Evolutionary conservation across 2,888 invertebrate genomes (phyloP).

Genomic region (Nasonovia ribisnigri): DNA sequence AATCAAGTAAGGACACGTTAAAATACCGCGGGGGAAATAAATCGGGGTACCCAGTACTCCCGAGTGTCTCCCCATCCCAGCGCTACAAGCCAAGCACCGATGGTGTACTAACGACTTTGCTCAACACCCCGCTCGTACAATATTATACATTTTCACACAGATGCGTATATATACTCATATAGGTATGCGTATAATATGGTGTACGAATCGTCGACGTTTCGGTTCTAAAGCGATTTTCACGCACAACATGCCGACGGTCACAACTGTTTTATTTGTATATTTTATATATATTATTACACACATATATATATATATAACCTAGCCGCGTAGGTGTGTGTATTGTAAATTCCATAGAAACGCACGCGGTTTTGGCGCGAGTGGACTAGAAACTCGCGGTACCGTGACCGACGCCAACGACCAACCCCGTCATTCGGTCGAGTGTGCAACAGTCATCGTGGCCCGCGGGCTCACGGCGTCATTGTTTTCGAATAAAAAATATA

Average conservation of each 20-base stretch:
- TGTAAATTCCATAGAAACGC: neutral
- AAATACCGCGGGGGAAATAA: neutral
- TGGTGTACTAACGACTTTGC: neutral
- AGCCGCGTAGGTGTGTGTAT: neutral
- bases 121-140: neutral
- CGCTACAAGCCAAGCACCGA: neutral
- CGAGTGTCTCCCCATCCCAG: neutral
- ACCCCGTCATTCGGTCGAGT: neutral
- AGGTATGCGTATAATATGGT: neutral
- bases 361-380: neutral
- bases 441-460: neutral
- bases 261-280: neutral
- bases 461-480: neutral
- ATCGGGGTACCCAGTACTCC: neutral
- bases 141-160: neutral
- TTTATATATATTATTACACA: neutral
- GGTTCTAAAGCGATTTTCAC: conserved; percentile 28
- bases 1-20: neutral
- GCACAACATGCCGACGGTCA: conserved; percentile 1
- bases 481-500: neutral
- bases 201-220: neutral
- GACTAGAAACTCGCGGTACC: conserved; percentile 45
- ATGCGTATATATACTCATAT: neutral
- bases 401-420: conserved; percentile 30
- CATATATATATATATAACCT: neutral